A percentile compares a stretch with the other conserved stretches of the same genome.
Conservation (phyloP, 2,797 vertebrate genomes). For the Manis crassicaudata region DNA sequence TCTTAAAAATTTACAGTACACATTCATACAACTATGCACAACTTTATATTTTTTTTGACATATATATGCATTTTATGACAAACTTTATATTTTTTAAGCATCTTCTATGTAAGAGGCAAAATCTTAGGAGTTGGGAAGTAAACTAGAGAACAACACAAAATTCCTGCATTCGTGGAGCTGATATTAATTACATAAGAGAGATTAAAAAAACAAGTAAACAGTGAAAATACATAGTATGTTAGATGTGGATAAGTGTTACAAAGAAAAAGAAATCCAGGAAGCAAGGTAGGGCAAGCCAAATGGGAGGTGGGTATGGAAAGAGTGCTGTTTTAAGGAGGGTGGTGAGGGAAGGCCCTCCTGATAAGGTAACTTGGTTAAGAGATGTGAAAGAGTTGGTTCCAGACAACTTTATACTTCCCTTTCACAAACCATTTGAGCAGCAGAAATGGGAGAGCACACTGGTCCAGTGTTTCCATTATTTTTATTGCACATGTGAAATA, state of each 20-base stretch:
- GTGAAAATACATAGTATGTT: neutral
- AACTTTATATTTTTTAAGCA: neutral
- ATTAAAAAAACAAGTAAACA: neutral
- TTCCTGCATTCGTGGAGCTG: neutral
- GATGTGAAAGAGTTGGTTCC: neutral
- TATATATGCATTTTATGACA: neutral
- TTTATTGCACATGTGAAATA: constrained; percentile 12
- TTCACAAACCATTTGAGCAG: constrained; percentile 8
- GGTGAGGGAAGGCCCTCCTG: neutral
- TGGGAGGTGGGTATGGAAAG: neutral
- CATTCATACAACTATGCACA: neutral
- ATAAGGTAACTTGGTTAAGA: neutral
- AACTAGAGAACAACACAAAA: neutral
- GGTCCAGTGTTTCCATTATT: neutral
- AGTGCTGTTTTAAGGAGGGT: neutral
- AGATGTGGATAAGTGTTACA: neutral
- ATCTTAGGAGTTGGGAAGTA: neutral
- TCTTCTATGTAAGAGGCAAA: neutral
- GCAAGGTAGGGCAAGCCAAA: neutral
- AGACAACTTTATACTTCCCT: neutral
- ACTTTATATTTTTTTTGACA: neutral
- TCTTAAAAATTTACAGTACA: neutral
- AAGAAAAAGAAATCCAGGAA: constrained; percentile 22
- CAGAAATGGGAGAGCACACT: neutral
- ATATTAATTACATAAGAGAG: neutral